phyloP scores from a whole-genome alignment of 2,888 invertebrate species.

The Hedychridium roseum region DNA sequence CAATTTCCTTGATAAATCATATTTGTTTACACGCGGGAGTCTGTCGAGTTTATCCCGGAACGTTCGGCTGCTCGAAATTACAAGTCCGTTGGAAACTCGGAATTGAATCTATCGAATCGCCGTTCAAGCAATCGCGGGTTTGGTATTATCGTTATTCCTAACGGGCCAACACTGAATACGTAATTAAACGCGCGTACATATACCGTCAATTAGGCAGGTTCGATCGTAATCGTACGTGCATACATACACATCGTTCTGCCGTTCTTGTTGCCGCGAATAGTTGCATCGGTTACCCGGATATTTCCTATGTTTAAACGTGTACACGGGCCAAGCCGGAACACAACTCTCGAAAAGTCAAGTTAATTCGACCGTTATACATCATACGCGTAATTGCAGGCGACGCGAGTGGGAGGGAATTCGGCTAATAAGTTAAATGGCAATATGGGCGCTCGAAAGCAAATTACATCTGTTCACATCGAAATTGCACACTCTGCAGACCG shows the following conservation, averaged over 20 bases:
- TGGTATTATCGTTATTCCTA: constrained; percentile 25
- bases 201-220: constrained; percentile 43
- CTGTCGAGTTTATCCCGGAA: too few relatives aligned
- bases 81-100: not conserved
- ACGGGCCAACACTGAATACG: constrained; percentile 21
- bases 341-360: constrained; percentile 25
- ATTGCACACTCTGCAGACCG: too few relatives aligned
- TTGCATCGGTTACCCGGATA: constrained; percentile 14
- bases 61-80: too few relatives aligned
- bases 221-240: constrained; percentile 40
- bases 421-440: not conserved
- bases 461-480: too few relatives aligned
- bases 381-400: constrained; percentile 21
- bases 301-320: too few relatives aligned
- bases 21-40: too few relatives aligned
- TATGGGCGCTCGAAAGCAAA: too few relatives aligned
- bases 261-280: too few relatives aligned
- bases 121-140: not conserved
- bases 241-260: constrained; percentile 33
- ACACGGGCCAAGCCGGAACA: too few relatives aligned
- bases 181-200: constrained; percentile 31
- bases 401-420: not conserved
- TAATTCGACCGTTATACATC: constrained; percentile 25
- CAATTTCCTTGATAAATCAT: too few relatives aligned
- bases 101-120: not conserved